Base-by-base conservation (phyloP, 2,888 invertebrate species). In the Leptopilina syphax region DNA sequence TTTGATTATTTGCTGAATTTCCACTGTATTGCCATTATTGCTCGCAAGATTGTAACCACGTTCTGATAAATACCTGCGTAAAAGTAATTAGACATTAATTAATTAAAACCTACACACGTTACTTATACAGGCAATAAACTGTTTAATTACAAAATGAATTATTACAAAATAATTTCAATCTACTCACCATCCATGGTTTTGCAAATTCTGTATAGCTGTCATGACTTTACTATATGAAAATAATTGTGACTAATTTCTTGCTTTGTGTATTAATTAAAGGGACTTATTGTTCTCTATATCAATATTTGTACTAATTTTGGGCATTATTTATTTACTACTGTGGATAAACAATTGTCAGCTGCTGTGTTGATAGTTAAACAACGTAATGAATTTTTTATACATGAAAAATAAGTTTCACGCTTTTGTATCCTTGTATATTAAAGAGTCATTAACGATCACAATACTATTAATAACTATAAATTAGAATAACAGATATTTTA, bases 31-130 rank as follows among this genome's bases (percentile, higher is more conserved):
- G 82, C 94, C 95, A 91, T 94, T 94, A 92, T 95, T 95, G 84
- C 94, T 94, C 85, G 96, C 92, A 88, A 94, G 92, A 91, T 95
- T 94, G 82, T 95, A 92, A 84, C 96, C 96, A 89, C 95, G 95
- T 84, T 95, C 94, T 83, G 96, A 95, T 85, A 96, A 93, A 91
- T 95, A 93, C 96, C 96, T 96, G 65, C 9, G 81, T 13, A 79
- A 70, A 68, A 65, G 12, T 63, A 41, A 54, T 60, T 18, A 18
- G 18, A 68, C 10, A 18, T 18, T 18, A 18, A 18, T 18, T 18
- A 18, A 18, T 18, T 18, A 18, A 18, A 18, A 18, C 18, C 18
- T 18, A 18, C 18, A 18, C 18, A 18, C 18, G 18, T 18, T 18
- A 18, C 18, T 18, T 18, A 18, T 18, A 18, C 18, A 18, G 18